phyloP scores from a whole-genome alignment of 2,113 vertebrate genomes.

The Hyperopisus bebe region DNA sequence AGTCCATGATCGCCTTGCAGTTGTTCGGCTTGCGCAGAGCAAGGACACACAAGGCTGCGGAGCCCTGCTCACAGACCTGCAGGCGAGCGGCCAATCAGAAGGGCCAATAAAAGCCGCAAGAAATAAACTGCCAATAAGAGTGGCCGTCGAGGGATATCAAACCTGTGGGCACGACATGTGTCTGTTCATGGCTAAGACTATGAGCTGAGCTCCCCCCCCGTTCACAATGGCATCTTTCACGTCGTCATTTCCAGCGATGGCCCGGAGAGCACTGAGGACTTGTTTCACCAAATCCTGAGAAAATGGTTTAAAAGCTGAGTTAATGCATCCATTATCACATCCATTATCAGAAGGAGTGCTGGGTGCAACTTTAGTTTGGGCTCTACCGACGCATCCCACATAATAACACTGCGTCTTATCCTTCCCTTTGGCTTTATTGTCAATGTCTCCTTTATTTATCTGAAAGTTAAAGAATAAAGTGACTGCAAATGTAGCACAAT shows the following conservation, averaged over 20 bases:
- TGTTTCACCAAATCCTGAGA: slow-evolving; percentile 82
- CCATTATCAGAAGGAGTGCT: not conserved
- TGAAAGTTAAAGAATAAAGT: not conserved
- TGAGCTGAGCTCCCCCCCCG: slow-evolving; percentile 71
- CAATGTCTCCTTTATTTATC: not conserved
- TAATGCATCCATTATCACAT: not conserved
- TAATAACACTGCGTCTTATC: not conserved
- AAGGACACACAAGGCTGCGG: slow-evolving; percentile 74
- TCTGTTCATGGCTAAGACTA: slow-evolving; percentile 77
- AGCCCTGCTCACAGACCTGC: slow-evolving; percentile 90
- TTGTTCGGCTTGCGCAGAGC: slow-evolving; percentile 86
- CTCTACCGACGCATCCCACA: not conserved
- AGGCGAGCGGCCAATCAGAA: not conserved
- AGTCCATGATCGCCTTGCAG: slow-evolving; percentile 82
- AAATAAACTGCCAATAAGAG: not conserved
- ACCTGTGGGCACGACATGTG: slow-evolving; percentile 76
- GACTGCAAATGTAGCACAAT: not conserved
- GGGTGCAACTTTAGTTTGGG: not conserved
- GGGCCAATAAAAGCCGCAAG: not conserved
- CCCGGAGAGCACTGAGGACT: slow-evolving; percentile 72
- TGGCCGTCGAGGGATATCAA: not conserved
- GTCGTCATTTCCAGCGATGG: slow-evolving; percentile 84
- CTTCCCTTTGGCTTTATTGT: not conserved
- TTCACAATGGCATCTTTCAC: slow-evolving; percentile 83
- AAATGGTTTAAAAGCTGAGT: not conserved